These are phyloP conservation scores for Gyps fulvus DNA, from an alignment of 2,113 vertebrate species.

Conservation along the genomic window DNA sequence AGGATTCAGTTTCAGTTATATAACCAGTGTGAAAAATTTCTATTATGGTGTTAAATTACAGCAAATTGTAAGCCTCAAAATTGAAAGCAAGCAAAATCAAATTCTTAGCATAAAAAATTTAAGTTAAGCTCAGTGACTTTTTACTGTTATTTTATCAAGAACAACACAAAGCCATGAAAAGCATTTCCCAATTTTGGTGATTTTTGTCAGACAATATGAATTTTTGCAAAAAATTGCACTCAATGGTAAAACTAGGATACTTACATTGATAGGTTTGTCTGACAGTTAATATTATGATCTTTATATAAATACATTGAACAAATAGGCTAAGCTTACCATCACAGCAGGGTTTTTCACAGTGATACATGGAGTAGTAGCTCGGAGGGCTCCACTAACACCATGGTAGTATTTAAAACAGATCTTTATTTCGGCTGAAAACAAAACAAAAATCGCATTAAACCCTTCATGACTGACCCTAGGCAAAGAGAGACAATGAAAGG, in stretches of 20 bases:
- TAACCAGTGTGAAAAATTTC: background rate
- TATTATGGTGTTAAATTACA: background rate
- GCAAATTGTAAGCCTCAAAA: background rate
- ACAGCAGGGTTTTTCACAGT: conserved; percentile 94
- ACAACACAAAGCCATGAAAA: background rate
- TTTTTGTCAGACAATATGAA: background rate
- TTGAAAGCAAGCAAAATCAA: background rate
- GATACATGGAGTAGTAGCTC: conserved; percentile 97
- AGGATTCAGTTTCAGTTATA: background rate
- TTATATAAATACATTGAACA: background rate
- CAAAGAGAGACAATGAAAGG: background rate
- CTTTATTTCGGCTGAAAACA: conserved; percentile 91
- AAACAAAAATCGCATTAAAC: background rate
- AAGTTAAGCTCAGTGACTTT: background rate
- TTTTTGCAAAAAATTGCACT: background rate
- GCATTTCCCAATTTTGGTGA: background rate
- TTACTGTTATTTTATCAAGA: background rate
- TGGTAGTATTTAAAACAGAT: conserved; percentile 99
- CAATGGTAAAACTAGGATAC: background rate
- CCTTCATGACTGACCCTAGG: background rate
- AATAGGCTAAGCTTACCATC: conserved; percentile 77
- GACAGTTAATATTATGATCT: background rate
- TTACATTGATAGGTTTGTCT: background rate
- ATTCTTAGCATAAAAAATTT: background rate
- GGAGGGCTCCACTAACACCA: conserved; percentile 91